These are phyloP conservation scores for Drosophila sucinea DNA, from an alignment of 1,140 invertebrate species.

Conservation along the genomic window DNA sequence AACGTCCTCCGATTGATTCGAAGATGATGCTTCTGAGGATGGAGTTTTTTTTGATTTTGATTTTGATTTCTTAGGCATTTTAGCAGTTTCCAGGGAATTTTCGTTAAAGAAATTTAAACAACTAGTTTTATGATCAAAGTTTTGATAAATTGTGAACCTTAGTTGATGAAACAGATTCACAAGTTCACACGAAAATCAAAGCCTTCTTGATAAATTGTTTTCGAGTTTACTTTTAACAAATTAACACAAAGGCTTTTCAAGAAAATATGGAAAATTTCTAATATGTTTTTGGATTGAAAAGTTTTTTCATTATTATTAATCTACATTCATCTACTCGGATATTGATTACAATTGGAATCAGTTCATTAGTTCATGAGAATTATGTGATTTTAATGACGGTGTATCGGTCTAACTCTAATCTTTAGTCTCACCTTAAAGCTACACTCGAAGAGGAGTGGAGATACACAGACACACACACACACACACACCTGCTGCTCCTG, in stretches of 20 bases:
- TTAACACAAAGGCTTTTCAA: too few species aligned
- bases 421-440: slow-evolving; percentile 38
- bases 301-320: too few species aligned
- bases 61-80: not conserved
- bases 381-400: not conserved
- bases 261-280: too few species aligned
- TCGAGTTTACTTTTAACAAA: too few species aligned
- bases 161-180: too few species aligned
- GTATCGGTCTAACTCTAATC: slow-evolving; percentile 6
- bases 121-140: too few species aligned
- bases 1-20: not conserved
- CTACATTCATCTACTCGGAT: not conserved
- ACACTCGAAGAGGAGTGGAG: slow-evolving; percentile 22
- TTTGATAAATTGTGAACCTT: too few species aligned
- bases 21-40: not conserved
- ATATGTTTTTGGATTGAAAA: too few species aligned
- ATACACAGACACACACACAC: not conserved
- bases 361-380: not conserved
- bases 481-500: slow-evolving; percentile 56
- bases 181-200: too few species aligned
- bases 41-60: not conserved
- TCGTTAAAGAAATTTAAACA: not conserved
- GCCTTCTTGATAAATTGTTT: too few species aligned
- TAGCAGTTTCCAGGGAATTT: not conserved
- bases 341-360: slow-evolving; percentile 1